phyloP scores from a whole-genome alignment of 2,888 invertebrate species.

The Agrochola circellaris region DNA sequence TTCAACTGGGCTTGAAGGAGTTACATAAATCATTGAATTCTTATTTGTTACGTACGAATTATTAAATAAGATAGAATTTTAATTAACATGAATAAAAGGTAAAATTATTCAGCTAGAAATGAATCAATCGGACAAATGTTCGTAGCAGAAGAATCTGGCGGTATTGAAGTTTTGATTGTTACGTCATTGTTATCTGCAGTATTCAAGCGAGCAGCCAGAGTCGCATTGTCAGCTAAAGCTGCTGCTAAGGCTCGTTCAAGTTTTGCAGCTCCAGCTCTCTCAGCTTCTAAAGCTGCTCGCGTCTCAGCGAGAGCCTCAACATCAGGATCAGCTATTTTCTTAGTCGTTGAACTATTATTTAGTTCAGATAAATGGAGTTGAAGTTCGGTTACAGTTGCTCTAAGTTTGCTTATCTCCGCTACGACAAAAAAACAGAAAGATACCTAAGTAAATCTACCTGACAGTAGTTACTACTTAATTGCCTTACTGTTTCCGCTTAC shows the following conservation, averaged over 20 bases:
- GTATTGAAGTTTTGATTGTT: conserved; percentile 52
- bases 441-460: not conserved
- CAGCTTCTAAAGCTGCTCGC: conserved; percentile 80
- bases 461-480: not conserved
- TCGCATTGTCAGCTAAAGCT: conserved; percentile 82
- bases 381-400: conserved; percentile 76
- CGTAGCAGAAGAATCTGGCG: conserved; percentile 61
- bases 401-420: conserved; percentile 83
- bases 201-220: conserved; percentile 77
- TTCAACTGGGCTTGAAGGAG: conserved; percentile 40
- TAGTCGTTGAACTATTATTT: conserved; percentile 50
- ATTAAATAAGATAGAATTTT: conserved; percentile 17
- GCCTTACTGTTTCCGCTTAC: conserved; percentile 63
- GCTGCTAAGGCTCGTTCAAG: conserved; percentile 81
- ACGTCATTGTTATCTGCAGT: conserved; percentile 71
- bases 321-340: conserved; percentile 67
- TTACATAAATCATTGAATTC: conserved; percentile 41
- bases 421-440: conserved; percentile 54
- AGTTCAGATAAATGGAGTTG: conserved; percentile 70
- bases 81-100: not conserved
- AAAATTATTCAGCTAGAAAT: conserved; percentile 82
- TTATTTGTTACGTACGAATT: conserved; percentile 5
- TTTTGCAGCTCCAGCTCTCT: conserved; percentile 78
- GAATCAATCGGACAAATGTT: conserved; percentile 82
- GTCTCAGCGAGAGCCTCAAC: conserved; percentile 76